A percentile compares a stretch with the other conserved stretches of the same genome.
These are phyloP conservation scores for Drosophila quadrilineata DNA, from an alignment of 1,140 invertebrate genomes.

Conservation along the genomic window DNA sequence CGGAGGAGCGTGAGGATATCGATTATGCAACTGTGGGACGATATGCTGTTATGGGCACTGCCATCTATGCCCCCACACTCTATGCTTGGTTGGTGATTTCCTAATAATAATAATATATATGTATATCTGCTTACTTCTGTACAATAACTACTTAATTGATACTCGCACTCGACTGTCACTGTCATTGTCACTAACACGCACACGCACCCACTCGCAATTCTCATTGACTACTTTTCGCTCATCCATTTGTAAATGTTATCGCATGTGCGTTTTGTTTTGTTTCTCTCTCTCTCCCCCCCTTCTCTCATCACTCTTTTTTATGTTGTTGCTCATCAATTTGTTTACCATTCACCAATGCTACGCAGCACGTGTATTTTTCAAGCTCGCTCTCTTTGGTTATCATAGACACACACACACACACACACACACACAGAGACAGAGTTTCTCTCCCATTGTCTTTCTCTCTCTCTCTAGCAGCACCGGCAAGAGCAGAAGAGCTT, in stretches of 20 bases:
- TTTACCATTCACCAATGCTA: slow-evolving; percentile 44
- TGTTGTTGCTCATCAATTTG: slow-evolving; percentile 38
- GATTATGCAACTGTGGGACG: slow-evolving; percentile 83
- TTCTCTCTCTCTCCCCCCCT: too few relatives aligned
- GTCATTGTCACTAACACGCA: too few relatives aligned
- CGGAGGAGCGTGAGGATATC: slow-evolving; percentile 76
- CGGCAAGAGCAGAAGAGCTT: slow-evolving; percentile 56
- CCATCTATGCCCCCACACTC: slow-evolving; percentile 84
- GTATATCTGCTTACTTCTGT: slow-evolving; percentile 5
- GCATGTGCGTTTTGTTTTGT: slow-evolving; percentile 56
- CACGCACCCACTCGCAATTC: slow-evolving; percentile 7
- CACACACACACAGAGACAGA: slow-evolving; percentile 1
- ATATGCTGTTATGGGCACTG: slow-evolving; percentile 85
- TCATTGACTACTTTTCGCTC: slow-evolving; percentile 22
- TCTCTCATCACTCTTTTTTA: slow-evolving; percentile 40
- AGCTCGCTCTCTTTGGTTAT: neutral
- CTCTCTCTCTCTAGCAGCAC: slow-evolving; percentile 61
- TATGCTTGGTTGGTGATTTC: slow-evolving; percentile 83
- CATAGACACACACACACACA: too few relatives aligned
- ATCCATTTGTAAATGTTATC: slow-evolving; percentile 56
- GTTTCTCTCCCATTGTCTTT: slow-evolving; percentile 22
- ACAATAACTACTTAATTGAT: slow-evolving; percentile 29
- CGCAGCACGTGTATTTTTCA: slow-evolving; percentile 46
- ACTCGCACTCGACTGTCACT: slow-evolving; percentile 1
- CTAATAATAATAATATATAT: slow-evolving; percentile 1